Evolutionary conservation across 2,888 invertebrate species (phyloP).

Genomic region (Tyria jacobaeae): DNA sequence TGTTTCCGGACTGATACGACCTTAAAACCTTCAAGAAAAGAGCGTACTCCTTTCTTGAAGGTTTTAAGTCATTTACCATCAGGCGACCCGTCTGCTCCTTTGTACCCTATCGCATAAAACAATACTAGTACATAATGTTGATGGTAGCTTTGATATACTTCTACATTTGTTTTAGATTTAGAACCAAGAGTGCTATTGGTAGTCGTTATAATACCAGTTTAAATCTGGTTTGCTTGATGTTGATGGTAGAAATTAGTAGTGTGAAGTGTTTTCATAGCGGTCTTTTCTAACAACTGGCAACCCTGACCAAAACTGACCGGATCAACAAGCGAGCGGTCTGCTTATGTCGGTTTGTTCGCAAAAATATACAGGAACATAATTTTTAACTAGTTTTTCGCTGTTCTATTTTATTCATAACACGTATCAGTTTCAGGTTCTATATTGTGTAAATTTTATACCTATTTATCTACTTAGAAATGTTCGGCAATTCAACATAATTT

Average conservation of each 20-base stretch:
- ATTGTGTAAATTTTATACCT: conserved; percentile 31
- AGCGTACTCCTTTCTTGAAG: no score
- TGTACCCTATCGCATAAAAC: no score
- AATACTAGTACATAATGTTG: no score
- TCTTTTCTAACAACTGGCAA: conserved; percentile 58
- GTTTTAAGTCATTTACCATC: no score
- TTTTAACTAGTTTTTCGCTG: conserved; percentile 28
- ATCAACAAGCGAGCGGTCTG: conserved; percentile 77
- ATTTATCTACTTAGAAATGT: conserved; percentile 58
- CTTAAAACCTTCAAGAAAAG: no score
- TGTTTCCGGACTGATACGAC: no score
- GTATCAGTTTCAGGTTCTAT: conserved; percentile 23
- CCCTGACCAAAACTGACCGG: conserved; percentile 48
- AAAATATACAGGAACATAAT: conserved; percentile 36
- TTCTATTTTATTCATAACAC: conserved; percentile 29
- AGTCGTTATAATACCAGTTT: no score
- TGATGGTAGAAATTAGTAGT: conserved; percentile 2
- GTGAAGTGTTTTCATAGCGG: conserved; percentile 12
- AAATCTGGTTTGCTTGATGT: background rate
- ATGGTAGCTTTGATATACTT: no score
- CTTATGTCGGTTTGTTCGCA: conserved; percentile 49
- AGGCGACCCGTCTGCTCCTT: no score
- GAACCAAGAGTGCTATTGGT: no score
- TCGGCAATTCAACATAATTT: conserved; percentile 53
- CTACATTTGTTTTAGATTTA: no score